Conservation (phyloP, 30 jellyfish, hydroid and myxozoan genomes). For the Cassiopea andromeda region DNA sequence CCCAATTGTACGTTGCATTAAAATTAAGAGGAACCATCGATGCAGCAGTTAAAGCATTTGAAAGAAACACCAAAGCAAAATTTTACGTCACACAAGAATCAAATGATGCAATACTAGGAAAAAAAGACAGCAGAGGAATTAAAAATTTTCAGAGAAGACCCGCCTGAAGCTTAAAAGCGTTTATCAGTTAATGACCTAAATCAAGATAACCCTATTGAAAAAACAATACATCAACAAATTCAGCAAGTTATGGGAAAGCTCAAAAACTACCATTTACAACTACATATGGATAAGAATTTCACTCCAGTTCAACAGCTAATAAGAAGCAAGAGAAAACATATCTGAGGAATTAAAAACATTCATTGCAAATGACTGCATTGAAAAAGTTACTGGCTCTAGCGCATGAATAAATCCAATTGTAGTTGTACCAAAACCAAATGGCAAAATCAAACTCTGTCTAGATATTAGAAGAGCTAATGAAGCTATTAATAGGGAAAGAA, state of each 20-base stretch:
- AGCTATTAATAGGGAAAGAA: constrained; percentile 41
- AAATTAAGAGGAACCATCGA: constrained; percentile 19
- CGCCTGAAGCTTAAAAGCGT: not conserved
- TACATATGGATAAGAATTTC: constrained; percentile 46
- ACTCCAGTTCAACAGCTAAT: constrained; percentile 37
- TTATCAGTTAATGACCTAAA: constrained; percentile 4
- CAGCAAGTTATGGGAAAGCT: constrained; percentile 40
- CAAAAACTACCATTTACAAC: constrained; percentile 18
- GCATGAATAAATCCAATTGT: constrained; percentile 58
- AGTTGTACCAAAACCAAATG: constrained; percentile 52
- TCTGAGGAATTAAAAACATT: constrained; percentile 29
- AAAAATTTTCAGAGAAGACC: not conserved
- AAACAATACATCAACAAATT: constrained; percentile 14
- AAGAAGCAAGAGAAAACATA: constrained; percentile 41
- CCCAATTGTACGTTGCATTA: not conserved
- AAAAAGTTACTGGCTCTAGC: constrained; percentile 50
- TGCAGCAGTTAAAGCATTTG: constrained; percentile 25
- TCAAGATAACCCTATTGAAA: constrained; percentile 25
- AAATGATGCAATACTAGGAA: constrained; percentile 39
- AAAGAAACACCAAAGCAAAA: constrained; percentile 31
- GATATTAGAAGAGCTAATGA: constrained; percentile 55
- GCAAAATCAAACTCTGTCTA: constrained; percentile 18
- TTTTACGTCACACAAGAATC: constrained; percentile 41
- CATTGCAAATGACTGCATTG: constrained; percentile 37
- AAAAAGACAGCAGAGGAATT: constrained; percentile 30